Evolutionary conservation across 2,113 vertebrate species (phyloP), one percentile per base, ranked within the genome.

Genomic region (Hippoglossus stenolepis): DNA sequence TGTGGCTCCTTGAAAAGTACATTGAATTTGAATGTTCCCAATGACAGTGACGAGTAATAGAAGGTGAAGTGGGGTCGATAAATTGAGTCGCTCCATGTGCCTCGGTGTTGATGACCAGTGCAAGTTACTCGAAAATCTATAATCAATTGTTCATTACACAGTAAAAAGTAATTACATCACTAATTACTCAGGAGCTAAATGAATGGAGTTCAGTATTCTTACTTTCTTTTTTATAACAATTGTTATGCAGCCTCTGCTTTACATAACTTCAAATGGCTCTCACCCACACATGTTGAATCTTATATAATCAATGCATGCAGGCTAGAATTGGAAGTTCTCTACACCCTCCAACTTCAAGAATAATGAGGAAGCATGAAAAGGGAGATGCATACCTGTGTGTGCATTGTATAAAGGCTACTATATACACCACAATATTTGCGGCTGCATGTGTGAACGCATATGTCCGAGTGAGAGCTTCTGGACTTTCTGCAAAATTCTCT

Each of bases 41-140:
- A 0, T 70, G 56, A 54, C 58, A 65, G 24, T 5, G 8, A 35
- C 51, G 65, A 56, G 20, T 70, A 72, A 73, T 66, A 51, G 26
- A 21, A 31, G 51, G 7, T n/a, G 18, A 53, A 62, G 60, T 70
- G 69, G 28, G 47, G 61, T 79, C 80, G 67, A 64, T 74, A 60
- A 80, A 31, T 49, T 15, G 69, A 80, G 28, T n/a, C 0, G 10
- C 47, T 15, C 15, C 17, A 18, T 51, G 17, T 2, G 47, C 15
- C 47, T 18, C 24, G 0, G 2, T 54, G 51, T n/a, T 54, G 51
- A 54, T 11, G 18, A 51, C 49, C 49, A 51, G 18, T 54, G 18
- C 47, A 51, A 51, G 47, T 51, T 5, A 18, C 47, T 51, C 17
- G 23, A 18, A 51, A 20, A 7, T 51, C 47, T 6, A 51, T 18